These are phyloP conservation scores for Sepioteuthis lessoniana DNA, from an alignment of 2,888 invertebrate species.

Conservation along the genomic window DNA sequence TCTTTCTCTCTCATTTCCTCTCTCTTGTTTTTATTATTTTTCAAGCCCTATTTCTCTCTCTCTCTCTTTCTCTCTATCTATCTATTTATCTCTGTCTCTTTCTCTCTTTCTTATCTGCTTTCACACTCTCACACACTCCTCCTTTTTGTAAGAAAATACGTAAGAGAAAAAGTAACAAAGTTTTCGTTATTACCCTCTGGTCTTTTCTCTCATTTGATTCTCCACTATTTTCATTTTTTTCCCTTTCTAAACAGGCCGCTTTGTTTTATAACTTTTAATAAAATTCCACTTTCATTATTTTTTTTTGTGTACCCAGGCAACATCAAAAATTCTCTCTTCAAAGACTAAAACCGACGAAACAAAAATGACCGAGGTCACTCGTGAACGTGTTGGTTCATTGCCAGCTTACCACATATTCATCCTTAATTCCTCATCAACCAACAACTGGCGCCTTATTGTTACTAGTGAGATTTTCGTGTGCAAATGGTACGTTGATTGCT, in stretches of 20 bases:
- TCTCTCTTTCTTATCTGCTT: no score
- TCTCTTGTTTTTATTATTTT: no score
- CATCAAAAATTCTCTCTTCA: neutral
- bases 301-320: neutral
- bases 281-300: neutral
- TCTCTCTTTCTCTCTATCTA: no score
- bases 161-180: no score
- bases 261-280: neutral
- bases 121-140: no score
- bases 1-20: neutral
- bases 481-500: no score
- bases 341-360: neutral
- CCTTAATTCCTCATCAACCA: neutral
- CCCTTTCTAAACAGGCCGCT: neutral
- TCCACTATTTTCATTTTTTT: neutral
- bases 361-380: neutral
- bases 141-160: no score
- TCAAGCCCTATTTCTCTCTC: neutral
- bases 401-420: neutral
- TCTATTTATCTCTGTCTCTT: no score
- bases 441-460: neutral
- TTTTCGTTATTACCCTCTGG: neutral
- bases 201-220: neutral
- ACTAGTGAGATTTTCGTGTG: neutral
- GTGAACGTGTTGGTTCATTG: neutral